Base-by-base conservation (phyloP, 2,113 vertebrate species). In the Phaethornis superciliosus region DNA sequence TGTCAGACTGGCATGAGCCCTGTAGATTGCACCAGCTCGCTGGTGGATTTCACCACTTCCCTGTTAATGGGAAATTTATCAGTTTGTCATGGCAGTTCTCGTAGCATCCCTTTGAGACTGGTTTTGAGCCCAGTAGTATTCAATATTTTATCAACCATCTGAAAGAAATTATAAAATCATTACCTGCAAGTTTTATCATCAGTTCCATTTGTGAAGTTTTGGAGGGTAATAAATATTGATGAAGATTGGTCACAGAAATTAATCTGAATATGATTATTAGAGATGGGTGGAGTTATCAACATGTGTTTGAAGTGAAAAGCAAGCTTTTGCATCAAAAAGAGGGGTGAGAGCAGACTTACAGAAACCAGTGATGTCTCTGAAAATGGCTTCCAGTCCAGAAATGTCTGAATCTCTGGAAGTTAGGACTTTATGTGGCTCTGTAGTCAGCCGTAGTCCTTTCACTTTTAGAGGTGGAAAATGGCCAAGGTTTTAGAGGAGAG, bases 81-180 rank as follows among this genome's bases (percentile, higher is more conserved):
- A n/a, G 40, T 64, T 76, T 60, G 67, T 65, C 44, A 5, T 5
- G 4, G 67, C 4, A 3, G 27, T 52, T 47, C 88, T 71, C 69
- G 67, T 51, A 33, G 58, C 1, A 2, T 72, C 58, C 79, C 67
- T 87, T 59, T 44, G 88, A 67, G 94, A 44, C 69, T 28, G 33
- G 52, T 84, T 70, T 65, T 42, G 71, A 78, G 65, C 67, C 60
- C 83, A 56, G 27, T 32, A 64, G 49, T 65, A 33, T 54, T 93
- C 92, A 95, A 83, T 93, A 77, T 95, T 95, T 93, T 89, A 94
- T 94, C 89, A 89, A 44, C 80, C 72, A 49, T 60, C 71, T 64
- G 89, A 82, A 94, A 88, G 86, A 84, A 94, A 95, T 90, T 65
- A 81, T 84, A 90, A 91, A 95, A 81, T 95, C 83, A 65, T 91